Evolutionary conservation across 37 sponge, comb jelly and placozoan genomes (phyloP).

Genomic region (Halisarca cf. caerulea): DNA sequence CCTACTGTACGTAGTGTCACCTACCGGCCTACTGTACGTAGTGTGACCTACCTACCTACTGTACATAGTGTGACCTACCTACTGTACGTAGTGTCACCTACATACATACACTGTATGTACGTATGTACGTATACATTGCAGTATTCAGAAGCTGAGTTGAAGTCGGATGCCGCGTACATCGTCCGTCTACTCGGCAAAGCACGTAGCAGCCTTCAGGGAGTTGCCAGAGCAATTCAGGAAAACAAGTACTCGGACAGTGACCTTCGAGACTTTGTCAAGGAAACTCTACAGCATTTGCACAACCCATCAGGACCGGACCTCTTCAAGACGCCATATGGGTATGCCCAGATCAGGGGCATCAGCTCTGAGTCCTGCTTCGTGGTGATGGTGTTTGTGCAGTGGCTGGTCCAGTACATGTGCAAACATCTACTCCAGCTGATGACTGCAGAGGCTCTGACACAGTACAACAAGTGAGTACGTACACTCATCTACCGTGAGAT

Average conservation of each 20-base stretch:
- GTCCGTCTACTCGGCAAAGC: not conserved
- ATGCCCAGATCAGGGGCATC: not conserved
- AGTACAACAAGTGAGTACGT: not conserved
- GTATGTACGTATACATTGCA: no score
- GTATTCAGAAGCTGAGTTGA: not conserved
- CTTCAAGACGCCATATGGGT: not conserved
- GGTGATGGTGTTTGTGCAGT: not conserved
- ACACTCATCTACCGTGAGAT: slow-evolving; percentile 8
- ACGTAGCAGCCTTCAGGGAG: not conserved
- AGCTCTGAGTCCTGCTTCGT: not conserved
- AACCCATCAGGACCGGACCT: not conserved
- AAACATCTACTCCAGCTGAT: slow-evolving; percentile 59
- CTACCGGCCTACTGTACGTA: no score
- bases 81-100: no score
- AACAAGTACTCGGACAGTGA: not conserved
- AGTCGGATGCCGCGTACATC: slow-evolving; percentile 4
- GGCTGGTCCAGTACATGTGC: slow-evolving; percentile 43
- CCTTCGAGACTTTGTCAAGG: not conserved
- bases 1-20: no score
- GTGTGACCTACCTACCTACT: no score
- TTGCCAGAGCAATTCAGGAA: not conserved
- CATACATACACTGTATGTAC: no score
- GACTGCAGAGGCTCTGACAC: slow-evolving; percentile 63
- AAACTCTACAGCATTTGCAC: not conserved
- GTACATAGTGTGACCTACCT: no score